These are phyloP conservation scores for Phorcus lineatus DNA, from an alignment of 2,888 invertebrate genomes.

Conservation along the genomic window DNA sequence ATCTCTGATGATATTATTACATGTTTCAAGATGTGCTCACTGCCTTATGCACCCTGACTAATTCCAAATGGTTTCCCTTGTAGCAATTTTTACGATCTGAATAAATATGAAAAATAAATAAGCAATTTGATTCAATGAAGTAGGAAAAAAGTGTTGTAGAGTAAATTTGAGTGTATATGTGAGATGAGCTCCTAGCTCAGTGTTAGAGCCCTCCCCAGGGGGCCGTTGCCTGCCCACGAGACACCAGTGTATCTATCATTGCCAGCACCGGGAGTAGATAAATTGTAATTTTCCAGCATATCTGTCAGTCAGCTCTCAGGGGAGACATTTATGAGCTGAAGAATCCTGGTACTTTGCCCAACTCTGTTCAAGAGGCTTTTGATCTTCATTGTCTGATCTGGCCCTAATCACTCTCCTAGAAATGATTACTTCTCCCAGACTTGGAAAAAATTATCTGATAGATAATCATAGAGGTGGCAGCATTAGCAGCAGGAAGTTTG, in stretches of 20 bases:
- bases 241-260: slow-evolving; percentile 7
- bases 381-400: slow-evolving; percentile 20
- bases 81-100: too few species aligned
- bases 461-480: not conserved
- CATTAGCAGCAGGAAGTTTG: slow-evolving; percentile 1
- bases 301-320: slow-evolving; percentile 4
- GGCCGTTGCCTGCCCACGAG: not conserved
- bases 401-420: slow-evolving; percentile 4
- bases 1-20: too few species aligned
- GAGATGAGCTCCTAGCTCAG: not conserved
- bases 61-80: too few species aligned
- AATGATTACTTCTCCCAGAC: slow-evolving; percentile 15
- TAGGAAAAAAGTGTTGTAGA: too few species aligned
- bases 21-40: too few species aligned
- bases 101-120: too few species aligned
- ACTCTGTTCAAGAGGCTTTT: not conserved
- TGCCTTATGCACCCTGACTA: too few species aligned
- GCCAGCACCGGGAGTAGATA: not conserved
- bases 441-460: not conserved
- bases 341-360: slow-evolving; percentile 4
- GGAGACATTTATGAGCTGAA: slow-evolving; percentile 10
- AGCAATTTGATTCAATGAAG: too few species aligned
- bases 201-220: not conserved
- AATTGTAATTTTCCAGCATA: slow-evolving; percentile 13
- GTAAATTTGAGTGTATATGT: too few species aligned